These are phyloP conservation scores for Phengaris arion DNA, from an alignment of 2,888 invertebrate genomes.

Conservation along the genomic window DNA sequence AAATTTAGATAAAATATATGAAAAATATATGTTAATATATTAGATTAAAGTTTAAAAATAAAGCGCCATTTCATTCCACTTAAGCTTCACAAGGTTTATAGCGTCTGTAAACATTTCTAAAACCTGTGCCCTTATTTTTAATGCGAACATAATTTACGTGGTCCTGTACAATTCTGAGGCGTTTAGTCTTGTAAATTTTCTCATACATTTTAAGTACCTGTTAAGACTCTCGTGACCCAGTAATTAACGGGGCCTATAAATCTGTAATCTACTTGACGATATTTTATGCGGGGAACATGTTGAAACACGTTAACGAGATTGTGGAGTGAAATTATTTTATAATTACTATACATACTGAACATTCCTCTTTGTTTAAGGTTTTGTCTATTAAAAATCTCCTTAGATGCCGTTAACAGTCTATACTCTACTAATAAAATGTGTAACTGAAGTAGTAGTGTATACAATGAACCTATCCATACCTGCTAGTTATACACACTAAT, in stretches of 20 bases:
- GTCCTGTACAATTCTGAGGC: background rate
- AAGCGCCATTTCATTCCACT: slow-evolving; percentile 5
- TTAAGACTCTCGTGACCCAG: slow-evolving; percentile 27
- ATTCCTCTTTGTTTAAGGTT: too few species aligned
- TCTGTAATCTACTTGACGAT: slow-evolving; percentile 21
- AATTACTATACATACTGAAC: background rate
- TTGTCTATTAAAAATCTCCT: too few species aligned
- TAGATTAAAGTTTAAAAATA: background rate
- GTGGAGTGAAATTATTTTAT: slow-evolving; percentile 7
- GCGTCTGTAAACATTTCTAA: slow-evolving; percentile 24
- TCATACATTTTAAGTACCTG: slow-evolving; percentile 21
- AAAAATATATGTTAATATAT: background rate
- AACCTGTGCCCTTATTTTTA: slow-evolving; percentile 6
- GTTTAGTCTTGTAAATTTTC: slow-evolving; percentile 16
- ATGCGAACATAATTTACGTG: slow-evolving; percentile 11
- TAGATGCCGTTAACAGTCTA: too few species aligned
- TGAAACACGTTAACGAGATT: slow-evolving; percentile 1
- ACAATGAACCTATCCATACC: too few species aligned
- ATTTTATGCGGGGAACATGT: slow-evolving; percentile 20
- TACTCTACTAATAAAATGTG: too few species aligned
- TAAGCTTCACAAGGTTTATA: background rate
- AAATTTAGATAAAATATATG: background rate
- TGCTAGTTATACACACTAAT: too few species aligned
- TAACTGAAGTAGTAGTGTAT: too few species aligned
- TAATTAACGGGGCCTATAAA: slow-evolving; percentile 28